Base-by-base conservation (phyloP, 2,888 invertebrate genomes). In the Lottia scabra region DNA sequence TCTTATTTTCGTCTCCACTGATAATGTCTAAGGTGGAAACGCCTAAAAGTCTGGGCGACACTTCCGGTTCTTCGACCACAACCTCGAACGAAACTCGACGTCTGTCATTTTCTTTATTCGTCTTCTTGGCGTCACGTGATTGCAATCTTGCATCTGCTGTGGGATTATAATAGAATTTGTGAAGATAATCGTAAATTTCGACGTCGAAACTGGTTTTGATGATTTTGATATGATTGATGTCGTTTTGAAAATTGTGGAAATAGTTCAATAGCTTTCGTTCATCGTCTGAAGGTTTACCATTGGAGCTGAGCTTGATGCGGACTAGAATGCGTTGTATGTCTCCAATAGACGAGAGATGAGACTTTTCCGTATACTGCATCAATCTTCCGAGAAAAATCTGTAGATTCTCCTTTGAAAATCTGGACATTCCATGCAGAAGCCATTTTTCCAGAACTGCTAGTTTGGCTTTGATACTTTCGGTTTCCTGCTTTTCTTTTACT, bases 131-230 rank as follows among this genome's bases (percentile, higher is more conserved):
- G 46, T 26, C 71, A 72, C 45, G 15, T 66, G 64, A 13, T 73
- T 74, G 62, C 72, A n/a, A n/a, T n/a, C 71, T 1, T 38, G 3
- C 30, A 30, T 5, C 85, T 69, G 77, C 71, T 5, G 30, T 48
- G 1, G 82, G 78, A 63, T 85, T 84, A 69, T 78, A 84, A 73
- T 84, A 86, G 67, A 84, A 83, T 46, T 79, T 78, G 48, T 84
- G 80, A 43, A 87, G 74, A 62, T 76, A 77, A 38, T 74, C 72
- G 63, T 84, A 82, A n/a, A 87, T 82, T 71, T 83, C 84, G 27
- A 83, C 82, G 65, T 85, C 84, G 73, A 86, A 87, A 65, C 84
- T 81, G 45, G 79, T 78, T 72, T 87, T 87, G 27, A 86, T 72
- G 38, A 81, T 78, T 43, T 78, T 79, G 44, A 86, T 72, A 65